Conservation (phyloP, 2,888 invertebrate species). For the Ichneumon xanthorius region DNA sequence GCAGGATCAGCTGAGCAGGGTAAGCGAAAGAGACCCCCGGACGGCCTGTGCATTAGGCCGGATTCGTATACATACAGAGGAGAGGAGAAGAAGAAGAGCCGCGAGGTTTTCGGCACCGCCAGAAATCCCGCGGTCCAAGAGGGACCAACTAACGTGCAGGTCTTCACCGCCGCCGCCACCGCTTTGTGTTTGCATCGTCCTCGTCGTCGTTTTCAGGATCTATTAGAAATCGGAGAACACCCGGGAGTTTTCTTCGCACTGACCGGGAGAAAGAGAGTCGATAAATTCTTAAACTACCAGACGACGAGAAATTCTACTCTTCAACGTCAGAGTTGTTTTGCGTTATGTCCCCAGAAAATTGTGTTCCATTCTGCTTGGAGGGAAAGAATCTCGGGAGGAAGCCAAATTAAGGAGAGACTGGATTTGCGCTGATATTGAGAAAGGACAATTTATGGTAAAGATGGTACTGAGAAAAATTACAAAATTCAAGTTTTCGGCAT, state of each 20-base stretch:
- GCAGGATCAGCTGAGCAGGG: conserved; percentile 47
- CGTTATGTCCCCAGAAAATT: conserved; percentile 16
- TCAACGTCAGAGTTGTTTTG: conserved; percentile 30
- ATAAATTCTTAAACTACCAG: conserved; percentile 59
- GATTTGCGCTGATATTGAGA: not conserved
- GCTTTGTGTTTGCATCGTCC: conserved; percentile 25
- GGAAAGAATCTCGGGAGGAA: conserved; percentile 4
- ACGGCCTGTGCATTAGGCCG: conserved; percentile 5
- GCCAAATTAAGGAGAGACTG: not conserved
- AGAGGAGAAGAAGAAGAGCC: conserved; percentile 8
- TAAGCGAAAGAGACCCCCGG: conserved; percentile 13
- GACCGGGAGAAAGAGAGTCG: conserved; percentile 50
- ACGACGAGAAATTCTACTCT: conserved; percentile 19
- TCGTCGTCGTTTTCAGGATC: conserved; percentile 53
- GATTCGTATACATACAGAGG: not conserved
- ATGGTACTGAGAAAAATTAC: not conserved
- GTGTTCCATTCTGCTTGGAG: too few species aligned
- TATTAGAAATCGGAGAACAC: conserved; percentile 66
- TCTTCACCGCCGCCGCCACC: not conserved
- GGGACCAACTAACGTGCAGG: conserved; percentile 7
- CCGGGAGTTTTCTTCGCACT: conserved; percentile 62
- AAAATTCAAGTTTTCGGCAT: conserved; percentile 4
- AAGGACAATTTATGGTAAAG: not conserved
- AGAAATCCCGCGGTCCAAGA: not conserved
- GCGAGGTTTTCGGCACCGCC: conserved; percentile 24